Base-by-base conservation (phyloP, 2,888 invertebrate species). In the Nomada ferruginata region DNA sequence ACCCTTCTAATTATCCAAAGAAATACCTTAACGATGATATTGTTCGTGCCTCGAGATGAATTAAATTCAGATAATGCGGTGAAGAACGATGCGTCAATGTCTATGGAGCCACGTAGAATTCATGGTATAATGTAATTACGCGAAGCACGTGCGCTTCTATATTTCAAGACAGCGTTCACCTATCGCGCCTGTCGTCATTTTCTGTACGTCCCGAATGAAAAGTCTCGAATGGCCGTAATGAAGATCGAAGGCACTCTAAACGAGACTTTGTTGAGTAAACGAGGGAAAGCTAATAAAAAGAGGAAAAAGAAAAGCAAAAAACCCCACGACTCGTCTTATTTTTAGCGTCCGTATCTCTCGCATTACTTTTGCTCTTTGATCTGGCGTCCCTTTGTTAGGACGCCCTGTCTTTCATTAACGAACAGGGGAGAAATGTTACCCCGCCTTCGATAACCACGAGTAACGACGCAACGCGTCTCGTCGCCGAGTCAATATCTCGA, bases 161-260 rank as follows among this genome's bases (percentile, higher is more conserved):
- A 42, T 61, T 60, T 42, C 20, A 57, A 65, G 55, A 64, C 5
- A 47, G 11, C 47, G 11, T 63, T 9, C n/a, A 1, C 9, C 23
- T 4, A 23, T 23, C 10, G 23, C 10, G n/a, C 15, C 29, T 2
- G 13, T 7, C 36, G 9, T 50, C 47, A 29, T 47, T 26, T 47
- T 55, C 7, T 26, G 10, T n/a, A 3, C 10, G n/a, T n/a, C 60
- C 23, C 69, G 52, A 57, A 70, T 47, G 29, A 60, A 61, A 52
- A 20, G 72, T 65, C 52, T 55, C 15, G 50, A 70, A n/a, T 29
- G 23, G 47, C 42, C 69, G 50, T 59, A 70, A 59, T 76, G 81
- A 90, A 89, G 82, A 83, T 83, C 80, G 80, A 76, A 82, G 71
- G 72, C 65, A 55, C 53, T 82, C 80, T 42, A 74, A 84, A 89